Percentiles rank a stretch among this genome's conserved stretches.
Evolutionary conservation across 2,888 invertebrate genomes (phyloP).

Genomic region (Zygogramma bicolorata): DNA sequence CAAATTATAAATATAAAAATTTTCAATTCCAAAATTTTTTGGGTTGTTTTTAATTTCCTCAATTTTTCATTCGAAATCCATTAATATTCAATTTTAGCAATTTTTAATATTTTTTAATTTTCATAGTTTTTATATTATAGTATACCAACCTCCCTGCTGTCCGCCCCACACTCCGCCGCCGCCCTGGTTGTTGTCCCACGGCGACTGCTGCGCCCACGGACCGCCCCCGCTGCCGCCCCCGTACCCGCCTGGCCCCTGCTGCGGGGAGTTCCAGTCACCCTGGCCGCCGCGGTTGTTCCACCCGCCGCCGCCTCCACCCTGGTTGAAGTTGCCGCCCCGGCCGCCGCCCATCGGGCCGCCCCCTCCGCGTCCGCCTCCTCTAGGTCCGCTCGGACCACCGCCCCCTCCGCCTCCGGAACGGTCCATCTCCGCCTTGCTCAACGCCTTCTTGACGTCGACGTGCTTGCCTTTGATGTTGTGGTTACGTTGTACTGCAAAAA

Average conservation of each 20-base stretch:
- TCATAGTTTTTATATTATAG: too few relatives aligned
- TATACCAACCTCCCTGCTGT: conserved; percentile 39
- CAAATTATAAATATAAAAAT: too few relatives aligned
- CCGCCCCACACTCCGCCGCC: conserved; percentile 59
- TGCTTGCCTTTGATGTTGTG: conserved; percentile 87
- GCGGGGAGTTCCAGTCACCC: conserved; percentile 53
- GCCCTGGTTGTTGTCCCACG: conserved; percentile 69
- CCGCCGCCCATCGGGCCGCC: conserved; percentile 56
- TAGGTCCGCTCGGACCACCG: conserved; percentile 69
- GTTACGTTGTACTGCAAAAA: conserved; percentile 77
- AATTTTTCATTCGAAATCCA: too few relatives aligned
- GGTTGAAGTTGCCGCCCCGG: conserved; percentile 68
- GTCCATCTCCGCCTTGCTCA: conserved; percentile 89
- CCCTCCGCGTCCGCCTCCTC: conserved; percentile 67
- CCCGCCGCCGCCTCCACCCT: conserved; percentile 65
- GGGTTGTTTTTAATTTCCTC: too few relatives aligned
- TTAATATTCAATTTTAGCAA: too few relatives aligned
- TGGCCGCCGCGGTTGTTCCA: conserved; percentile 64
- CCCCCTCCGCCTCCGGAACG: conserved; percentile 70
- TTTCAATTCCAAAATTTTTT: too few relatives aligned
- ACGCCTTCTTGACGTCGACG: conserved; percentile 92
- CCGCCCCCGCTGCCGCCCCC: conserved; percentile 54
- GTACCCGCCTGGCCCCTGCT: conserved; percentile 48
- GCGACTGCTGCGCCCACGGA: conserved; percentile 52
- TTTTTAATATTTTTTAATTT: too few relatives aligned